Conservation (phyloP, 1,140 invertebrate species). For the Riptortus pedestris region DNA sequence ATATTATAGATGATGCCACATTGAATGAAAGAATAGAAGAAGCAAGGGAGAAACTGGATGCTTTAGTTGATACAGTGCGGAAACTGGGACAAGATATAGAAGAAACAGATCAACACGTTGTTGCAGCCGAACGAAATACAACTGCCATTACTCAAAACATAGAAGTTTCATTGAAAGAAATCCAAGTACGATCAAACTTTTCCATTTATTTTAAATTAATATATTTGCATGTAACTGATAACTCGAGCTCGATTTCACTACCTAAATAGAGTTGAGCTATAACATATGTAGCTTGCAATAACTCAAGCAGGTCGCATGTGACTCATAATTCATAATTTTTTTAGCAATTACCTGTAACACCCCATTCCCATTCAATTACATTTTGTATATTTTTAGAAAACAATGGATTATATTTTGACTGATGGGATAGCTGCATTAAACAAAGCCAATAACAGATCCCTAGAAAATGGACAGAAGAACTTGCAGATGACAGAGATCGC, state of each 20-base stretch:
- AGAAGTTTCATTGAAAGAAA: conserved; percentile 31
- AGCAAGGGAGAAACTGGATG: conserved; percentile 51
- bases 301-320: too few relatives aligned
- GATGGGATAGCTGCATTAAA: conserved; percentile 66
- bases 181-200: conserved; percentile 23
- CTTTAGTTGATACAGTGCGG: conserved; percentile 51
- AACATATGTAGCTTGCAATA: too few relatives aligned
- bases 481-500: conserved; percentile 84
- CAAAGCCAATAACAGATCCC: conserved; percentile 69
- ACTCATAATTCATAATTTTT: too few relatives aligned
- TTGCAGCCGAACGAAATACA: conserved; percentile 54
- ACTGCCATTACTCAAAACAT: conserved; percentile 57
- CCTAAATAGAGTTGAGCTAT: too few relatives aligned
- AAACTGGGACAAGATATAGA: conserved; percentile 48
- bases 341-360: too few relatives aligned
- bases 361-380: too few relatives aligned
- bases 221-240: too few relatives aligned
- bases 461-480: conserved; percentile 80
- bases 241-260: too few relatives aligned
- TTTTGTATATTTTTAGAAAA: conserved; percentile 37
- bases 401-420: conserved; percentile 61
- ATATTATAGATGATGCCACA: conserved; percentile 47
- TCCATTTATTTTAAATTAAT: conserved; percentile 6
- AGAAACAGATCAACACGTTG: conserved; percentile 49
- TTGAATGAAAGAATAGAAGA: conserved; percentile 57